A percentile compares a stretch with the other conserved stretches of the same genome.
Evolutionary conservation across 1,140 invertebrate genomes (phyloP).

Genomic region (Penaeus chinensis): DNA sequence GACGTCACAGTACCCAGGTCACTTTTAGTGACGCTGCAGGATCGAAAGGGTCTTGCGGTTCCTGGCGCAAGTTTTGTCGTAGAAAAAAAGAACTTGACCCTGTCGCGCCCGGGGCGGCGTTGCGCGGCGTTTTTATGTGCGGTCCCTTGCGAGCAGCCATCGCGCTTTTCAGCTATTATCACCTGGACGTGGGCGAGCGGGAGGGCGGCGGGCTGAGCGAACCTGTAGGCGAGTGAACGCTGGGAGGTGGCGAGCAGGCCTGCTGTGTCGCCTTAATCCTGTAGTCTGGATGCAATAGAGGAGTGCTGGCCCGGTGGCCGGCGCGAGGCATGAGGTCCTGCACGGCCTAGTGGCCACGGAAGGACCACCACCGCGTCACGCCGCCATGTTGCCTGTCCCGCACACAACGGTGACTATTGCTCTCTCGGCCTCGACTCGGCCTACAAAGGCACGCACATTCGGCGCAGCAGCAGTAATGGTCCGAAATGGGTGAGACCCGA

Average conservation of each 20-base stretch:
- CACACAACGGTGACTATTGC: neutral
- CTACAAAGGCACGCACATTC: conserved; percentile 36
- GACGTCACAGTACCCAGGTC: too few relatives aligned
- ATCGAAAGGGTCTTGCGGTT: neutral
- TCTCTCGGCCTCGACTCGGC: conserved; percentile 32
- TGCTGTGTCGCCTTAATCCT: conserved; percentile 32
- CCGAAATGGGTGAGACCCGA: conserved; percentile 49
- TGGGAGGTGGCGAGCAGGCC: neutral
- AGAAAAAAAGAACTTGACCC: conserved; percentile 18
- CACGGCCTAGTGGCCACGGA: conserved; percentile 48
- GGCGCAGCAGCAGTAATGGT: conserved; percentile 48
- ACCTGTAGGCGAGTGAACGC: conserved; percentile 19
- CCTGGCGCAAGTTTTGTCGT: neutral
- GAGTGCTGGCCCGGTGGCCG: conserved; percentile 9
- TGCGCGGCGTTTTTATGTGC: conserved; percentile 41
- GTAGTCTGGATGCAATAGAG: conserved; percentile 57
- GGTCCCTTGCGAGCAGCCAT: conserved; percentile 1
- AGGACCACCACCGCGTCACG: neutral
- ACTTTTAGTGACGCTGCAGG: too few relatives aligned
- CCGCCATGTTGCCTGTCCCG: neutral
- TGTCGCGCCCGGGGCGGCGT: conserved; percentile 23
- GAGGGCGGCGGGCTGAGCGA: conserved; percentile 18
- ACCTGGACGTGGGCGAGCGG: conserved; percentile 14
- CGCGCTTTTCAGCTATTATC: conserved; percentile 32
- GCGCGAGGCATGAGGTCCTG: conserved; percentile 17